Base-by-base conservation (phyloP, 2,113 vertebrate genomes). In the Rallus limicola region DNA sequence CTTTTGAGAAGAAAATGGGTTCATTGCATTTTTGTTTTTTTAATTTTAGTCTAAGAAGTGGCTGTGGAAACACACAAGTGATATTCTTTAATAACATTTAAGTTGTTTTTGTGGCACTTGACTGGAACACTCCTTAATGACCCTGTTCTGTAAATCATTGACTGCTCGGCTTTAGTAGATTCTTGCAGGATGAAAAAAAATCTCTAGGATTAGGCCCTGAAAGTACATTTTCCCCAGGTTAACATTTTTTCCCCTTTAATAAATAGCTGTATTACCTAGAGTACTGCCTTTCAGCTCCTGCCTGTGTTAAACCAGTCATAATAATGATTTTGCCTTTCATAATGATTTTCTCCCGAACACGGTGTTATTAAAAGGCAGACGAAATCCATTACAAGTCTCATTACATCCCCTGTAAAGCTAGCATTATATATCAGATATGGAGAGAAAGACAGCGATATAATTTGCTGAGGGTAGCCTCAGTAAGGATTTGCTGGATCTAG, bases 341-440 rank as follows among this genome's bases (percentile, higher is more conserved):
- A 93, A 81, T 60, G 36, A 82, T 95, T 84, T 95, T 91, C 69
- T 86, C 48, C 31, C 2, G 5, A 86, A 83, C 33, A 68, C 2
- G 1, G 46, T 90, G 53, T 94, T 95, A 92, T 92, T 93, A 91
- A 90, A 91, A 95, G 80, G 77, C 55, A 92, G 67, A 84, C 36
- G 24, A 92, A 93, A 36, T 90, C 87, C 38, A 91, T 94, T 86
- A 90, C 44, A 93, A 88, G 62, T 93, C 60, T 92, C 77, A 82
- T 92, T 90, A 84, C 29, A 53, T 94, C 93, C 86, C 69, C 74
- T 88, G 53, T 92, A 92, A 90, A 89, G 70, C 53, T 65, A 75
- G 69, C 31, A n/a, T 68, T 93, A 67, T 59, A 38, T 60, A 74
- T 90, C 71, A 83, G 75, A 80, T 67, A 63, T 8, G 12, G 50